Conservation (phyloP, 64 coral and sea anemone species). For the Acropora tenuis region DNA sequence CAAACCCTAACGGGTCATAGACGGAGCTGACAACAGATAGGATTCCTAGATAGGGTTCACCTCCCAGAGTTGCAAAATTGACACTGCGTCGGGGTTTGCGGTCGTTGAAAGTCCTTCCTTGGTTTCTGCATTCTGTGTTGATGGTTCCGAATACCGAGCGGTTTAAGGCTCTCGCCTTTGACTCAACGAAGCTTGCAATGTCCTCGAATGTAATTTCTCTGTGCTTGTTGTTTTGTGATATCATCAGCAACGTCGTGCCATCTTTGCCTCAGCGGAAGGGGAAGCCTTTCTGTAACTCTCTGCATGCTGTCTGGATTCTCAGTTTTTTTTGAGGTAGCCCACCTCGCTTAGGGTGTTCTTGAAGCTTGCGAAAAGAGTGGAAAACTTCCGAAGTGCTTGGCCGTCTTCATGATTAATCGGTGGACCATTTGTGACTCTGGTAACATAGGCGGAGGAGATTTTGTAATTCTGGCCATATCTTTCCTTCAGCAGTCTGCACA, state of each 20-base stretch:
- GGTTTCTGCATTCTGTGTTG: background rate
- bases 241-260: slow-evolving; percentile 25
- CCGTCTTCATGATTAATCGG: too few species aligned
- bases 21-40: slow-evolving; percentile 9
- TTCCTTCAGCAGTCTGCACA: background rate
- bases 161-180: slow-evolving; percentile 37
- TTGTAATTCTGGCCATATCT: too few species aligned
- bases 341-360: too few species aligned
- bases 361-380: too few species aligned
- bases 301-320: too few species aligned
- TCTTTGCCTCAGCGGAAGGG: background rate
- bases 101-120: background rate
- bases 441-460: too few species aligned
- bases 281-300: slow-evolving; percentile 7
- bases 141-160: slow-evolving; percentile 30
- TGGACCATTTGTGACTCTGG: too few species aligned
- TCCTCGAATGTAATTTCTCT: slow-evolving; percentile 35
- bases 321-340: too few species aligned
- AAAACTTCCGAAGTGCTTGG: too few species aligned
- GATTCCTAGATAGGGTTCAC: background rate
- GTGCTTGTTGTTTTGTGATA: slow-evolving; percentile 4
- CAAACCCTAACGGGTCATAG: slow-evolving; percentile 9
- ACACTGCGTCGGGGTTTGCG: too few species aligned
- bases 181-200: slow-evolving; percentile 3
- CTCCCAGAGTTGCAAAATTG: too few species aligned